Percentiles rank a stretch among this genome's conserved stretches.
These are phyloP conservation scores for Vidua chalybeata DNA, from an alignment of 2,113 vertebrate species.

Conservation along the genomic window DNA sequence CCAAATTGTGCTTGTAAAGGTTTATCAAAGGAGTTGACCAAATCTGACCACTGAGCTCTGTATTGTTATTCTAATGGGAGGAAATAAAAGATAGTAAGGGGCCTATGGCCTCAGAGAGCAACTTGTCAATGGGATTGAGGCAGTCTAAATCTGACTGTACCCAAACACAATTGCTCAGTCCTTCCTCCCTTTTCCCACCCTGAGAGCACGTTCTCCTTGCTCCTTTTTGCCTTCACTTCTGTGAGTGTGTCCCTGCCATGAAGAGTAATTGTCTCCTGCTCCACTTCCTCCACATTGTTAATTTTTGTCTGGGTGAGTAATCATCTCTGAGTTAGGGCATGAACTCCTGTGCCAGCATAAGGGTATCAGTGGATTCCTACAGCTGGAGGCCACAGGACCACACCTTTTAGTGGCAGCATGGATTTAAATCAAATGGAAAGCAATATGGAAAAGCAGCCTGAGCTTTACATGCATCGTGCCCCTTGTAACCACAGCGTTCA, in stretches of 20 bases:
- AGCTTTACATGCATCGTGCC: not conserved
- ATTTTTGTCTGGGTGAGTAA: not conserved
- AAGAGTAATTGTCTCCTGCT: not conserved
- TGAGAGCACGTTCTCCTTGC: rapidly evolving
- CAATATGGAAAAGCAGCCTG: not conserved
- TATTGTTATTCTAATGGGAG: not conserved
- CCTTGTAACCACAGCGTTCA: not conserved
- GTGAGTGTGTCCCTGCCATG: not conserved
- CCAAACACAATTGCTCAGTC: not conserved
- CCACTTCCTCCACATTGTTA: not conserved
- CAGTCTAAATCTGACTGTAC: not conserved
- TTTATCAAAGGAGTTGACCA: not conserved
- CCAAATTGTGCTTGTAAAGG: not conserved
- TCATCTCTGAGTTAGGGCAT: not conserved
- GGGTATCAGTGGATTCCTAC: rapidly evolving
- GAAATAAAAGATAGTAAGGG: not conserved
- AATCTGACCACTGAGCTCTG: not conserved
- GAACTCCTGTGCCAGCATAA: not conserved
- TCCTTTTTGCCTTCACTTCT: not conserved
- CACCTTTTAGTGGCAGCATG: not conserved
- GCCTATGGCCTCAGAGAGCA: not conserved
- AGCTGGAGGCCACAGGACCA: not conserved
- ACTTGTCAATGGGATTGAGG: not conserved
- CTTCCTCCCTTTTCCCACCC: not conserved
- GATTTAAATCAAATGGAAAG: not conserved